Evolutionary conservation across 2,888 invertebrate genomes (phyloP).

Genomic region (Drepanosiphum platanoidis): DNA sequence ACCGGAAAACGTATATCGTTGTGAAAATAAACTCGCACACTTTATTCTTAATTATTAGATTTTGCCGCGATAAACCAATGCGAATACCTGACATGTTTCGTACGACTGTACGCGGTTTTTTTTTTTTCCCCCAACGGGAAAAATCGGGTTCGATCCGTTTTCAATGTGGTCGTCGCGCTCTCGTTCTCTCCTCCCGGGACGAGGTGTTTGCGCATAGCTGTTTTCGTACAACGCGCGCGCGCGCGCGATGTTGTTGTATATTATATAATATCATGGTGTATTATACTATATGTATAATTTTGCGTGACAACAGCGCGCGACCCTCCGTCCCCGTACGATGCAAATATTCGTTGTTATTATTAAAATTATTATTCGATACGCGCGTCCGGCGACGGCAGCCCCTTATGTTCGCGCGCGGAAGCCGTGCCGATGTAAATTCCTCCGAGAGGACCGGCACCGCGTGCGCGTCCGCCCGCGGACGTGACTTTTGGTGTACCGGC

Average conservation of each 20-base stretch:
- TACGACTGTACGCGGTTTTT: no score
- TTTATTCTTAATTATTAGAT: no score
- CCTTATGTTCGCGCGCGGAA: constrained; percentile 5
- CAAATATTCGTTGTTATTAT: constrained; percentile 41
- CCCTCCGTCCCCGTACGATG: not conserved
- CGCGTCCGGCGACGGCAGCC: constrained; percentile 34
- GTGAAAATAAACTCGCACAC: no score
- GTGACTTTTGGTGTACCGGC: no score
- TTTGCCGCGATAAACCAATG: no score
- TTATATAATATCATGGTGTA: not conserved
- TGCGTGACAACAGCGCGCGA: not conserved
- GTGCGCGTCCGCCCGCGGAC: not conserved
- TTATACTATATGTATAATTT: not conserved
- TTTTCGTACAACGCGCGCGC: not conserved
- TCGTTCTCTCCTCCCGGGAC: not conserved
- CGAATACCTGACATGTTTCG: no score
- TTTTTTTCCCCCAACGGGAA: no score
- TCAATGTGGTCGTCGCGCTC: no score
- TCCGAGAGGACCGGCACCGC: constrained; percentile 5
- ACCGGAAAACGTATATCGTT: no score
- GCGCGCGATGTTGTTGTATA: no score
- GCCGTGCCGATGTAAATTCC: constrained; percentile 52
- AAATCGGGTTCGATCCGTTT: no score
- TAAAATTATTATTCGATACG: constrained; percentile 58
- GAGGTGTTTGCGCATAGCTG: not conserved